Evolutionary conservation across 1,140 invertebrate species (phyloP), one percentile per base, ranked within the genome.

Genomic region (Eubasilissa regina): DNA sequence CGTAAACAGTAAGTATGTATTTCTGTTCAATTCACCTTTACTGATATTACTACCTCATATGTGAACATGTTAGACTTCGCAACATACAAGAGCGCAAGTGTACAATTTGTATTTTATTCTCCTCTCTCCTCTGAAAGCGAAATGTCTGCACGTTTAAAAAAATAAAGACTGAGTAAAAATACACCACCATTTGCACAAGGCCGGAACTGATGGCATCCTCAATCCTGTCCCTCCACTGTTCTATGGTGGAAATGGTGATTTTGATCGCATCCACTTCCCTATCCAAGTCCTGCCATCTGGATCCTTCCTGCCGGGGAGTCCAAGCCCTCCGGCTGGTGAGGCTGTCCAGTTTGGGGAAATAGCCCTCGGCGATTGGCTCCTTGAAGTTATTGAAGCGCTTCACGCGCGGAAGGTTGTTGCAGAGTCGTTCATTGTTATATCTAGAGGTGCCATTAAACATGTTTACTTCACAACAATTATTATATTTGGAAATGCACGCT

Each of bases 141-240:
- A 35, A 3, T 35, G 25, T 35, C 6, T 35, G 25, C 25, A 35
- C 1, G 1, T 6, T 35, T 35, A 3, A 35, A 35, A 35, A 35
- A 35, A 35, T 35, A 35, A 35, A 35, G n/a, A 35, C 25, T 35
- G 25, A 35, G 6, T 6, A 35, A 35, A 35, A 35, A 51, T 3
- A 51, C 8, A 12, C 1, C 11, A 82, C 81, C 44, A 47, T 66
- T 25, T 70, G 48, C 11, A 92, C 90, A 21, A 87, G 85, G 17
- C 93, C 93, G 19, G 91, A 90, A 75, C 94, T 92, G 74, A 95
- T 94, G 9, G 93, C 94, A 48, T 93, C 92, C 56, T 90, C 91
- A 56, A 95, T 91, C 25, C 94, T 88, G 83, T 94, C 92, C 1
- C 92, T 88, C 93, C 93, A 95, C 62, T 91, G 87, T 81, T 92